A percentile compares a stretch with the other conserved stretches of the same genome.
Conservation (phyloP, 2,888 invertebrate species). For the Archips crataeganus region DNA sequence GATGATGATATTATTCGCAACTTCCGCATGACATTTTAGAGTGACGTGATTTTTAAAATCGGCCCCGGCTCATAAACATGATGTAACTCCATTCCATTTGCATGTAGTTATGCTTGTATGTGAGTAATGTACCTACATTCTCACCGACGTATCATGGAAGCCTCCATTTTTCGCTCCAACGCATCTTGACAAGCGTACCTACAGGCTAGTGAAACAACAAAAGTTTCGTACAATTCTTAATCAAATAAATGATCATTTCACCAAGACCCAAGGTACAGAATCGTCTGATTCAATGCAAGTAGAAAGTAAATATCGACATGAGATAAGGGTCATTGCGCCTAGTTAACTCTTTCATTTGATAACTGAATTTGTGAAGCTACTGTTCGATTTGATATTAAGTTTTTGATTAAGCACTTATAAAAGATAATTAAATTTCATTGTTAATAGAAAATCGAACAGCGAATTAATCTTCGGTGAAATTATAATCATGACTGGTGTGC, state of each 20-base stretch:
- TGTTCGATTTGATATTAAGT: slow-evolving; percentile 48
- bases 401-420: slow-evolving; percentile 46
- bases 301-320: slow-evolving; percentile 25
- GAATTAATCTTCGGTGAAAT: slow-evolving; percentile 25
- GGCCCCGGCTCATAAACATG: background rate
- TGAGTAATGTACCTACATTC: slow-evolving; percentile 3
- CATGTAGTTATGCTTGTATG: background rate
- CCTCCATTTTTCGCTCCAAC: slow-evolving; percentile 62
- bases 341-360: slow-evolving; percentile 54
- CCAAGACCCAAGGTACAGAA: background rate
- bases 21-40: no score
- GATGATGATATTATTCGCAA: no score
- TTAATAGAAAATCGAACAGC: slow-evolving; percentile 23
- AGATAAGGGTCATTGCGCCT: slow-evolving; percentile 54
- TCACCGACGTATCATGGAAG: slow-evolving; percentile 66
- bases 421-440: slow-evolving; percentile 44
- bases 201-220: slow-evolving; percentile 41
- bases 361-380: slow-evolving; percentile 54
- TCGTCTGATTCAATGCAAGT: background rate
- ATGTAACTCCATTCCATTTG: background rate
- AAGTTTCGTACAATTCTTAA: slow-evolving; percentile 4
- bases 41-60: no score
- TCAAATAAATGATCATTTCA: background rate
- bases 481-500: slow-evolving; percentile 9
- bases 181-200: slow-evolving; percentile 58